Evolutionary conservation across 2,888 invertebrate species (phyloP), one percentile per base, ranked within the genome.

Genomic region (Drosophila nigricruria): DNA sequence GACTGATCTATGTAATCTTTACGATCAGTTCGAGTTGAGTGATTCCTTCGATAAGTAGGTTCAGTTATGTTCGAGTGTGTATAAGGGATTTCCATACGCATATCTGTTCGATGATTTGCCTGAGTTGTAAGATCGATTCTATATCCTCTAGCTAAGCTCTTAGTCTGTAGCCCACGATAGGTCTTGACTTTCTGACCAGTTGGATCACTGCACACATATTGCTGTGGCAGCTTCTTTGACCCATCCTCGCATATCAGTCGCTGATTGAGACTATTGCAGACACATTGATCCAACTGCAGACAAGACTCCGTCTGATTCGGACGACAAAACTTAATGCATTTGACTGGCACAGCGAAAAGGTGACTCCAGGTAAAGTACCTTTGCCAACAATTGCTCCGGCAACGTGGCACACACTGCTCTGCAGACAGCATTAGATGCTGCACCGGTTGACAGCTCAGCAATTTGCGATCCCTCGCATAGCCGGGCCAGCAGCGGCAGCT

Each of bases 401-500:
- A 53, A 2, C 1, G 25, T 0, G 16, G 20, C 5, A 52, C 12
- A 8, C 57, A 68, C 3, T 32, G 34, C 16, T 57, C 42, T 0
- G 69, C 36, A 3, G 57, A 30, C 43, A 43, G 34, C 30, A 69
- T n/a, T 8, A 34, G 40, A 10, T 54, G 32, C 6, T 5, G 14
- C 20, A 59, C 6, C 3, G 69, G 69, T 3, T 59, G 47, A 16
- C 69, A 69, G 18, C 25, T 36, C 23, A n/a, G 20, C 10, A 3
- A 16, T 5, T 18, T 3, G 36, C 3, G 58, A 5, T 16, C 10
- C 23, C 3, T n/a, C 12, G 8, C 27, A 42, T 38, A 70, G 2
- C 47, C 56, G 5, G 70, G 56, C 70, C 60, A 70, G 10, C 70
- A 70, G 10, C 50, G 49, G 23, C 70, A 70, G 23, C 18, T 32